Percentiles rank a stretch among this genome's conserved stretches.
phyloP scores from a whole-genome alignment of 1,140 invertebrate species.

The Archivesica marissinica region DNA sequence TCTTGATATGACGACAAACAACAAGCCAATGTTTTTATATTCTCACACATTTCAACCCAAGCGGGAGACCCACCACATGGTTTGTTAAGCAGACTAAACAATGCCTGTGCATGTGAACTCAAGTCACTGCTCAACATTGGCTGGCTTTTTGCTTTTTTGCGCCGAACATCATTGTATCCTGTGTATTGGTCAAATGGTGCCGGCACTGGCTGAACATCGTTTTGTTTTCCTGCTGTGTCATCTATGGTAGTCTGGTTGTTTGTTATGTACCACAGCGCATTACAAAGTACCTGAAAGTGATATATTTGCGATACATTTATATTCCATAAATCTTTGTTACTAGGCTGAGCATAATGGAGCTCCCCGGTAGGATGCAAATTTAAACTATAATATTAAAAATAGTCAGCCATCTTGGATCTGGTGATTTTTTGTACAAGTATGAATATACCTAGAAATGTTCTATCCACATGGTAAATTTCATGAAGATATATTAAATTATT shows the following conservation, averaged over 20 bases:
- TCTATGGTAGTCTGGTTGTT: conserved; percentile 56
- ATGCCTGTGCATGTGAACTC: conserved; percentile 35
- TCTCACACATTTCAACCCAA: neutral
- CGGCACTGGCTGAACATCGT: conserved; percentile 27
- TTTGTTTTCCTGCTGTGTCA: conserved; percentile 11
- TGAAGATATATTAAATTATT: too few relatives aligned
- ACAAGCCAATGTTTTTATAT: conserved; percentile 10
- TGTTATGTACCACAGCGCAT: conserved; percentile 57
- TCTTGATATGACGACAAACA: conserved; percentile 25
- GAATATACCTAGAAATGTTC: too few relatives aligned
- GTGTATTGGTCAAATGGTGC: neutral
- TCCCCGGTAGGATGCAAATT: too few relatives aligned
- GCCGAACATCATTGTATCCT: conserved; percentile 40
- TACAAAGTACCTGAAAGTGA: conserved; percentile 59
- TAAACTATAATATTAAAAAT: too few relatives aligned
- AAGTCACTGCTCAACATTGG: too few relatives aligned
- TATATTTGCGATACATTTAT: neutral
- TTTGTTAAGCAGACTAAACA: conserved; percentile 11
- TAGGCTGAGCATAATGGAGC: too few relatives aligned
- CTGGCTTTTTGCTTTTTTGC: conserved; percentile 39
- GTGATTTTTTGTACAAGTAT: too few relatives aligned
- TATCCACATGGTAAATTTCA: too few relatives aligned
- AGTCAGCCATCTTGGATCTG: too few relatives aligned
- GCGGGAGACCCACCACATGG: neutral
- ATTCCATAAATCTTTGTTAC: too few relatives aligned